Percentiles rank a stretch among this genome's conserved stretches.
Conservation (phyloP, 2,113 vertebrate genomes). For the Actenoides lindsayi region DNA sequence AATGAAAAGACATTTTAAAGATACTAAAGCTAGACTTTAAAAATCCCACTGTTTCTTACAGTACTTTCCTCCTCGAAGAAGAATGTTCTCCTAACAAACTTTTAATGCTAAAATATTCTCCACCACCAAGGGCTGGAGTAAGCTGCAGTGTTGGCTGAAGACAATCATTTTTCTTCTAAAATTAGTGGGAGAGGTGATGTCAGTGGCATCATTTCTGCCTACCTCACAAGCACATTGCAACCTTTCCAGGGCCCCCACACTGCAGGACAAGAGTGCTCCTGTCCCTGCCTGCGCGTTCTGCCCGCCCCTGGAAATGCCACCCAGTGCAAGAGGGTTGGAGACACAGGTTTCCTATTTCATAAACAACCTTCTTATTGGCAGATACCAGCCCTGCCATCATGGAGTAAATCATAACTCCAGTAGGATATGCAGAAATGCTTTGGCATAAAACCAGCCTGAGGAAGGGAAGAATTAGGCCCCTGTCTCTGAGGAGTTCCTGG, state of each 20-base stretch:
- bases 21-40: neutral
- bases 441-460: neutral
- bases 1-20: neutral
- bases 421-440: neutral
- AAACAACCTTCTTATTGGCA: neutral
- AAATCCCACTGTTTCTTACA: neutral
- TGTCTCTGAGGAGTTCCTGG: neutral
- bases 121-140: too few species aligned
- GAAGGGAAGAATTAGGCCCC: neutral
- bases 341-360: neutral
- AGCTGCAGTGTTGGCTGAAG: too few species aligned
- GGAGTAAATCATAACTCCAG: neutral
- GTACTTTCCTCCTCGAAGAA: neutral
- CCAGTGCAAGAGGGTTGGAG: neutral
- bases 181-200: neutral
- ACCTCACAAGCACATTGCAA: neutral
- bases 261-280: neutral
- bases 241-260: neutral
- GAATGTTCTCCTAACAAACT: neutral
- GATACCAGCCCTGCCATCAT: neutral
- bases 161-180: neutral
- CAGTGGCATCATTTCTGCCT: neutral
- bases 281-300: neutral
- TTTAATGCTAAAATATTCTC: neutral
- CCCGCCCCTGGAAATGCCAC: neutral